Conservation (phyloP, 2,888 invertebrate genomes). For the Cryptophagus acutangulus region DNA sequence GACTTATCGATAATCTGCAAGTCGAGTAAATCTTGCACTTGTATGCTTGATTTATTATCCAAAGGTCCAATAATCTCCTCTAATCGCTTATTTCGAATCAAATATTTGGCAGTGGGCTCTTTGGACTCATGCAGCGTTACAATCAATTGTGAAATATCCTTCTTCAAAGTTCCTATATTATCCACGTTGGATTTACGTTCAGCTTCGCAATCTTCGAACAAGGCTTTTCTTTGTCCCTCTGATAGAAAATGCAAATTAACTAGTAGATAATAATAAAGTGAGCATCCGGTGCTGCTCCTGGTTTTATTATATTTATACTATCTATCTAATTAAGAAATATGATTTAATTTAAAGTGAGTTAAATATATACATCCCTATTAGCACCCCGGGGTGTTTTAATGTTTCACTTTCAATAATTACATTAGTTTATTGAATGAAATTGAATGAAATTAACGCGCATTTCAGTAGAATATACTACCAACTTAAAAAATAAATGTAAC, state of each 20-base stretch:
- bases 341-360: no score
- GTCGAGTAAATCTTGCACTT: constrained; percentile 57
- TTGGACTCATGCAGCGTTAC: constrained; percentile 56
- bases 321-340: no score
- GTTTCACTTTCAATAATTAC: no score
- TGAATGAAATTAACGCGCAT: no score
- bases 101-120: constrained; percentile 47
- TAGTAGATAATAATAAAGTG: constrained; percentile 8
- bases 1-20: constrained; percentile 65
- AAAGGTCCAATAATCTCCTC: constrained; percentile 46
- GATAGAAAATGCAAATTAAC: constrained; percentile 10
- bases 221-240: constrained; percentile 81
- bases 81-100: constrained; percentile 31
- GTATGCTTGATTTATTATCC: constrained; percentile 49
- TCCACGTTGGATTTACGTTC: constrained; percentile 68
- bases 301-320: no score
- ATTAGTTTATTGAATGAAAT: no score
- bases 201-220: constrained; percentile 74
- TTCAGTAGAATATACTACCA: no score
- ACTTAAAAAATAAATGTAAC: no score
- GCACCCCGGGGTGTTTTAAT: no score
- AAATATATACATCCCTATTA: no score
- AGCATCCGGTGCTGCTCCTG: no score
- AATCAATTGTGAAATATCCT: constrained; percentile 63
- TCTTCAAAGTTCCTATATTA: constrained; percentile 66